phyloP scores from a whole-genome alignment of 2,797 vertebrate genomes.

The Epinephelus malabaricus region DNA sequence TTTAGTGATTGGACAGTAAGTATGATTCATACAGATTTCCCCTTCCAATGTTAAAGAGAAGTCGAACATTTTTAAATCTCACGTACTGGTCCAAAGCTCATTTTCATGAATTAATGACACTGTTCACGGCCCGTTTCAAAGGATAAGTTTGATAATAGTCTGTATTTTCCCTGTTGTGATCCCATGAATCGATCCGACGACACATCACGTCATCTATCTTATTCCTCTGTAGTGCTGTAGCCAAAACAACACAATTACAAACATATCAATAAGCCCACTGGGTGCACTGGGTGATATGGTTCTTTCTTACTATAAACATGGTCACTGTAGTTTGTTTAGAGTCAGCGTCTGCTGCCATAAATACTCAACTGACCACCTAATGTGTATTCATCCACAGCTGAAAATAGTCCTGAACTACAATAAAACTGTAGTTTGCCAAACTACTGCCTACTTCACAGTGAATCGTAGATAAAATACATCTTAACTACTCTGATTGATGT shows the following conservation, averaged over 20 bases:
- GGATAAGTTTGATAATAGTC: background rate
- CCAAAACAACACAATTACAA: slow-evolving; percentile 2
- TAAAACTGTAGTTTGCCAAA: too few relatives aligned
- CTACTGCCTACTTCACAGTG: too few relatives aligned
- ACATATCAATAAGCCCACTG: background rate
- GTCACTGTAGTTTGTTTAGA: background rate
- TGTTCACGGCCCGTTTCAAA: background rate
- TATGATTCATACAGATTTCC: background rate
- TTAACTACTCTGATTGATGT: too few relatives aligned
- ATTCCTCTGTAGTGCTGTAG: background rate
- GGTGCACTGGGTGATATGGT: background rate
- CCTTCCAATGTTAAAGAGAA: background rate
- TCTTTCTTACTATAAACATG: background rate
- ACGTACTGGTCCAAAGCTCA: background rate
- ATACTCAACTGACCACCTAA: background rate
- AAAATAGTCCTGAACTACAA: background rate
- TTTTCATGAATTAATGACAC: background rate
- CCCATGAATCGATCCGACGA: background rate
- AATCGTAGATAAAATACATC: too few relatives aligned
- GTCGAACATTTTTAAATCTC: background rate
- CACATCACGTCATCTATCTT: background rate
- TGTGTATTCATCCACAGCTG: background rate
- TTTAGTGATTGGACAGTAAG: slow-evolving; percentile 2
- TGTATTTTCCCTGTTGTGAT: slow-evolving; percentile 1
- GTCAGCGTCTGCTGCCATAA: background rate